phyloP scores from a whole-genome alignment of 2,113 vertebrate genomes.

The Otis tarda region DNA sequence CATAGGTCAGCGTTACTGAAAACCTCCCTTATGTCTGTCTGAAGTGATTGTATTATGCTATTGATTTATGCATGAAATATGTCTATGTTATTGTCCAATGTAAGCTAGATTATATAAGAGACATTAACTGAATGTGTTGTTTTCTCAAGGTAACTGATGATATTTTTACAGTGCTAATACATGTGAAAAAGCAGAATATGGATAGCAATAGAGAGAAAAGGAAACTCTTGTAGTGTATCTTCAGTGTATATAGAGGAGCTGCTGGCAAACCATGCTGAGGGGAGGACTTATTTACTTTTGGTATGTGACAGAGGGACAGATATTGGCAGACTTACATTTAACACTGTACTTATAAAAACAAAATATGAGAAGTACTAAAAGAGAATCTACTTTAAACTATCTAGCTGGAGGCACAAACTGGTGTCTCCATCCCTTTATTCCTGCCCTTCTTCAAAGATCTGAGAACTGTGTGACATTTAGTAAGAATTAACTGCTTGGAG shows the following conservation, averaged over 20 bases:
- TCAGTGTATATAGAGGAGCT: background rate
- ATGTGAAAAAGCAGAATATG: background rate
- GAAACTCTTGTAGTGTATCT: background rate
- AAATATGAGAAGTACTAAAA: background rate
- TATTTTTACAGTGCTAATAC: background rate
- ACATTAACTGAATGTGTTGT: background rate
- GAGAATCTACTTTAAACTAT: background rate
- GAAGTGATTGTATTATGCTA: background rate
- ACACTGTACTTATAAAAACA: background rate
- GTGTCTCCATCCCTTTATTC: background rate
- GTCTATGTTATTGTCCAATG: background rate
- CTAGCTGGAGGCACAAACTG: background rate
- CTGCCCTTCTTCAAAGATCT: background rate
- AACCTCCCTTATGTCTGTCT: background rate
- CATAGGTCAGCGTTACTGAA: background rate
- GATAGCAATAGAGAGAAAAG: background rate
- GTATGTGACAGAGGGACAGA: background rate
- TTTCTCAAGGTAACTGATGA: background rate
- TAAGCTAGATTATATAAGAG: background rate
- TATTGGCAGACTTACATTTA: background rate
- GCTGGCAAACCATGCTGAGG: background rate
- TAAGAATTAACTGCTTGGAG: background rate
- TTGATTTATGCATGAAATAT: background rate
- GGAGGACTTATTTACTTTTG: background rate
- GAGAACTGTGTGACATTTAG: background rate